phyloP scores from a whole-genome alignment of 1,140 invertebrate genomes.

The Caenorhabditis tropicalis region DNA sequence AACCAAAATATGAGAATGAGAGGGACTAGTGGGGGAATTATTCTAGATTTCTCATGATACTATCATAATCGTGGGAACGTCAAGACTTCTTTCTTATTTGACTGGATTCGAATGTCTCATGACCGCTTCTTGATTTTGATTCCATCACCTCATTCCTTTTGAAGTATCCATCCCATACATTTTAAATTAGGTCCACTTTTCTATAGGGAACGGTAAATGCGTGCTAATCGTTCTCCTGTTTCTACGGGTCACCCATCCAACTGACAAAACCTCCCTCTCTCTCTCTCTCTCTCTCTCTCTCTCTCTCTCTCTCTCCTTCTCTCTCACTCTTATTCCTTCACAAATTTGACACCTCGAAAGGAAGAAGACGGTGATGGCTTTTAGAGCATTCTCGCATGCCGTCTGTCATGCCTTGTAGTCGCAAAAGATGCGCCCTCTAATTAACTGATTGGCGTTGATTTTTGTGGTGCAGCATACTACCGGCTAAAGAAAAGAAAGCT shows the following conservation, averaged over 20 bases:
- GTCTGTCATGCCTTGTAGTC: constrained; percentile 2
- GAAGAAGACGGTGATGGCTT: neutral
- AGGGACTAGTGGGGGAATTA: no score
- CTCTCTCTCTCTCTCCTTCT: no score
- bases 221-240: constrained; percentile 1
- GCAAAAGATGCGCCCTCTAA: constrained; percentile 27
- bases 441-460: constrained; percentile 47
- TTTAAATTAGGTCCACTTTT: constrained; percentile 21
- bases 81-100: neutral
- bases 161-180: constrained; percentile 17
- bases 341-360: constrained; percentile 31
- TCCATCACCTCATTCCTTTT: neutral
- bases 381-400: constrained; percentile 32
- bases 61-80: no score
- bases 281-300: no score
- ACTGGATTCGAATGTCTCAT: neutral
- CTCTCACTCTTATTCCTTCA: neutral
- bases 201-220: constrained; percentile 23
- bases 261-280: neutral
- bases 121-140: neutral
- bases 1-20: neutral
- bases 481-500: neutral
- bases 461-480: neutral
- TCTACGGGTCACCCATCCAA: neutral
- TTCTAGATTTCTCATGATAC: neutral